Conservation (phyloP, 2,113 vertebrate species). For the Colossoma macropomum region DNA sequence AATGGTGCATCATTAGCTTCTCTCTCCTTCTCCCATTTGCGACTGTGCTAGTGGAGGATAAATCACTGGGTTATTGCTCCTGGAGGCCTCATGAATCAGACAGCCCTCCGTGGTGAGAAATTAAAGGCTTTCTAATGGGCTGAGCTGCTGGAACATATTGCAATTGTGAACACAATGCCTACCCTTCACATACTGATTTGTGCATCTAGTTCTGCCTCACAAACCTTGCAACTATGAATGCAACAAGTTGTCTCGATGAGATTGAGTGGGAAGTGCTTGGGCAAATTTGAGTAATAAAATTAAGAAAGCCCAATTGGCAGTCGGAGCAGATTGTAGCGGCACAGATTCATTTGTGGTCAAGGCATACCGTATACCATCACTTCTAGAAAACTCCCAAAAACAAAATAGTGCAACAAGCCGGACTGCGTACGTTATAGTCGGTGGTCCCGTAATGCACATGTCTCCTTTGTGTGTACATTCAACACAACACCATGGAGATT, state of each 20-base stretch:
- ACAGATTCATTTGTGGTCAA: slow-evolving; percentile 9
- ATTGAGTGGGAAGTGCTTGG: slow-evolving; percentile 11
- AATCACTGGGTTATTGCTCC: slow-evolving; percentile 77
- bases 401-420: slow-evolving; percentile 1
- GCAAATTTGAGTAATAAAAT: slow-evolving; percentile 38
- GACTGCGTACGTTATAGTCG: neutral
- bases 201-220: slow-evolving; percentile 51
- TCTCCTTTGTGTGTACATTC: slow-evolving; percentile 1
- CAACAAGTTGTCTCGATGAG: slow-evolving; percentile 46
- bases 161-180: slow-evolving; percentile 59
- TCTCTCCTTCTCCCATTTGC: slow-evolving; percentile 66
- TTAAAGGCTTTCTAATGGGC: slow-evolving; percentile 72
- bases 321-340: neutral
- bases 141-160: slow-evolving; percentile 64
- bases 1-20: slow-evolving; percentile 73
- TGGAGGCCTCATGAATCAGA: slow-evolving; percentile 70
- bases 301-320: slow-evolving; percentile 27
- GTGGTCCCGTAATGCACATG: neutral
- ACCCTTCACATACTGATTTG: slow-evolving; percentile 52
- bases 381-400: slow-evolving; percentile 14
- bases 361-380: neutral
- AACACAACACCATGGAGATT: neutral
- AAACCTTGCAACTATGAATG: slow-evolving; percentile 45
- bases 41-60: slow-evolving; percentile 66
- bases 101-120: slow-evolving; percentile 67